phyloP scores from a whole-genome alignment of 2,888 invertebrate species.

The Exephanes ischioxanthus region DNA sequence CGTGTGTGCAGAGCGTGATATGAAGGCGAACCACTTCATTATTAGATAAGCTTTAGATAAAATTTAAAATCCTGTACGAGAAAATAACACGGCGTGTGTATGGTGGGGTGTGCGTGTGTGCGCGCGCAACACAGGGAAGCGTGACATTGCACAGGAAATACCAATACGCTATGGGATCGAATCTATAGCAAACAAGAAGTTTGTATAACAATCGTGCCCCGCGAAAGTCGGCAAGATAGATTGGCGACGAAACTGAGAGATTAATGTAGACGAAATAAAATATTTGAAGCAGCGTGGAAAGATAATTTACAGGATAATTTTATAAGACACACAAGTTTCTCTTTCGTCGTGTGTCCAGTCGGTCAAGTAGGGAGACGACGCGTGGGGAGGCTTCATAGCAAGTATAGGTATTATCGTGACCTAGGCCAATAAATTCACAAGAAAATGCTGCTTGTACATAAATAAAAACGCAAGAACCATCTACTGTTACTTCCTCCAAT shows the following conservation, averaged over 20 bases:
- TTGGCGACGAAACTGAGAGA: neutral
- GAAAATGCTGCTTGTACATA: neutral
- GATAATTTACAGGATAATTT: neutral
- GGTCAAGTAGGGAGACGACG: too few relatives aligned
- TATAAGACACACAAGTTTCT: neutral
- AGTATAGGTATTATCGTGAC: neutral
- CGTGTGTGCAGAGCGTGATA: constrained; percentile 50
- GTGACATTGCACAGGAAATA: neutral
- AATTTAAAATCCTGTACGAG: constrained; percentile 40
- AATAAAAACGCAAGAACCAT: neutral
- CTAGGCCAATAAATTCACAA: neutral
- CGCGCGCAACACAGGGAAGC: neutral
- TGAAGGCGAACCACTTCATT: constrained; percentile 59
- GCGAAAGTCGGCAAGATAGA: neutral
- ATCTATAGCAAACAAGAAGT: neutral
- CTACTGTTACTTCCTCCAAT: neutral
- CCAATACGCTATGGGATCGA: neutral
- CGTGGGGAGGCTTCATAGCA: neutral
- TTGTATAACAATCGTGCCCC: neutral
- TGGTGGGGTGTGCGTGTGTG: neutral
- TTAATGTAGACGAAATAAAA: neutral
- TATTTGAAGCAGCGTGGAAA: neutral
- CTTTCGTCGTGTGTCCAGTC: neutral
- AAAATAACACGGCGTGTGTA: constrained; percentile 26
- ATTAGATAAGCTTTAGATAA: constrained; percentile 61